Evolutionary conservation across 2,888 invertebrate species (phyloP), one percentile per base, ranked within the genome.

Genomic region (Polyploca ridens): DNA sequence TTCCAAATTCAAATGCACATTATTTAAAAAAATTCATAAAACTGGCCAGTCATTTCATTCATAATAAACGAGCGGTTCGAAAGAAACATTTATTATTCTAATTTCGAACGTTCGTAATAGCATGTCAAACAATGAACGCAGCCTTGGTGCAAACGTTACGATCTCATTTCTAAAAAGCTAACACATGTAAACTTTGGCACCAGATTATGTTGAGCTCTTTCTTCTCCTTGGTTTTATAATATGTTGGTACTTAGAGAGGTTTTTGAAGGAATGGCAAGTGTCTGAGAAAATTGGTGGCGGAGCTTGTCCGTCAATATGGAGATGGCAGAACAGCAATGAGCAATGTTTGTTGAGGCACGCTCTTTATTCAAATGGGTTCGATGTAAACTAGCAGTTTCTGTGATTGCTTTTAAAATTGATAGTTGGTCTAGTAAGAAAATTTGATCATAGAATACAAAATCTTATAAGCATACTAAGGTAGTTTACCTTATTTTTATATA

Each of bases 161-260:
- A 88, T 89, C 84, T 83, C 85, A 81, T 88, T 89, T 85, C 86
- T 87, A 85, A 89, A 87, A 86, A 85, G 84, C 82, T 84, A 80
- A 89, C 89, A 88, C 80, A 79, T 87, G 83, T 88, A 81, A 81
- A 83, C 72, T 77, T 75, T 65, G 71, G 68, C 65, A 65, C 85
- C 84, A 83, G 38, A 72, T 13, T 76, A 64, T 11, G 1, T 10
- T 69, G 85, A 82, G 33, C 84, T 72, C 35, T 68, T 62, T 63
- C 64, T 65, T 75, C 70, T 69, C 77, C 77, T 74, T 75, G 70
- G 72, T 66, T 66, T 62, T 67, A 64, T 68, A 64, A 66, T 74
- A 69, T 68, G 57, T 33, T 33, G 44, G 65, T 69, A 62, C 63
- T 35, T 11, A 66, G 64, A 69, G 73, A 68, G 66, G 73, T 75